These are phyloP conservation scores for Acleris emargana DNA, from an alignment of 2,888 invertebrate genomes.

Conservation along the genomic window DNA sequence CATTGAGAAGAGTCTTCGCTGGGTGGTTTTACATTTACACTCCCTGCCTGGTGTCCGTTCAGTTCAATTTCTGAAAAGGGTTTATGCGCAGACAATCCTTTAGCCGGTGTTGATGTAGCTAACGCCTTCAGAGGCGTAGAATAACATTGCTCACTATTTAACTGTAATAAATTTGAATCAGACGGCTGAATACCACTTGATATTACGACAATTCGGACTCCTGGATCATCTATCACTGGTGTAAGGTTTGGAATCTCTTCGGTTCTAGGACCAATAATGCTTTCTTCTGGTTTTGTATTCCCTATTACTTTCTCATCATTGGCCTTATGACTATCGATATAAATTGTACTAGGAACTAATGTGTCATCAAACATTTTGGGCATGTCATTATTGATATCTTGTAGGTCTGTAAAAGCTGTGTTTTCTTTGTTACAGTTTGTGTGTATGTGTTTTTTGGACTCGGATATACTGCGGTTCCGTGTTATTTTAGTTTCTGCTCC, in stretches of 20 bases:
- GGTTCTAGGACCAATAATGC: neutral
- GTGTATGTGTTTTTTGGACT: neutral
- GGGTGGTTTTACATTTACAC: constrained; percentile 39
- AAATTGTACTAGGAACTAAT: constrained; percentile 6
- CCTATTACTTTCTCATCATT: constrained; percentile 7
- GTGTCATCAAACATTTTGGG: constrained; percentile 16
- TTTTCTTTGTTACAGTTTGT: constrained; percentile 20
- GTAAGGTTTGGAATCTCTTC: constrained; percentile 23
- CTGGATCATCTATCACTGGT: constrained; percentile 40
- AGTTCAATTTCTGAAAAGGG: constrained; percentile 14
- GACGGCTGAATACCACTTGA: constrained; percentile 60
- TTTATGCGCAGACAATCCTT: constrained; percentile 41
- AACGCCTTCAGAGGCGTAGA: constrained; percentile 51
- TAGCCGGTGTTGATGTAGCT: constrained; percentile 72
- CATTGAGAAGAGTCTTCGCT: constrained; percentile 42
- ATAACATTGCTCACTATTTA: constrained; percentile 25
- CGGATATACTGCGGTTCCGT: neutral
- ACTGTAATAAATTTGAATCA: neutral
- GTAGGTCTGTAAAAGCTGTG: neutral
- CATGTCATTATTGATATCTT: constrained; percentile 13
- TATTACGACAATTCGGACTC: constrained; percentile 63
- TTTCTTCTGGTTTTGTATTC: neutral
- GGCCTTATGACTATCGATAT: constrained; percentile 2
- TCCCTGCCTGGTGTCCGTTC: neutral
- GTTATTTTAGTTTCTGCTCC: neutral